Percentiles rank a stretch among this genome's conserved stretches.
Conservation (phyloP, 2,888 invertebrate species). For the Tineola bisselliella region DNA sequence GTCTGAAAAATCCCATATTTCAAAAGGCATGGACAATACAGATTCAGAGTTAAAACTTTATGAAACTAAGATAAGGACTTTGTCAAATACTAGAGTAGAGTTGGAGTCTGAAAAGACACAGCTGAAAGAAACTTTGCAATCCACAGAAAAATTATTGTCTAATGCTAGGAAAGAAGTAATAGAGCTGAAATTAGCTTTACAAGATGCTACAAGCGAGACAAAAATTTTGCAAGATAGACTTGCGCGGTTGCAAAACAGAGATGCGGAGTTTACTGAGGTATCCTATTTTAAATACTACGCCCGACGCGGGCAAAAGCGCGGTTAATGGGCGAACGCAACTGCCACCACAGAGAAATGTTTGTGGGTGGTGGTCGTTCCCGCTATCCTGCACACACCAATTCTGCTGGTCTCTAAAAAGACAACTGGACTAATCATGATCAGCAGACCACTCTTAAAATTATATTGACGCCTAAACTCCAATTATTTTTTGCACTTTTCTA, state of each 20-base stretch:
- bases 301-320: no score
- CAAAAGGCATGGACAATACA: slow-evolving; percentile 32
- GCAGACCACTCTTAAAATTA: no score
- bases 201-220: slow-evolving; percentile 73
- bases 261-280: slow-evolving; percentile 43
- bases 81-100: slow-evolving; percentile 66
- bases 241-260: slow-evolving; percentile 23
- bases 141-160: slow-evolving; percentile 71
- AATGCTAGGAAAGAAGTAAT: slow-evolving; percentile 76
- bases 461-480: no score
- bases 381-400: no score
- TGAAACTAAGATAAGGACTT: slow-evolving; percentile 52
- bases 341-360: no score
- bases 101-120: slow-evolving; percentile 74
- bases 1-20: slow-evolving; percentile 30
- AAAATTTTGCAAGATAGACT: slow-evolving; percentile 60
- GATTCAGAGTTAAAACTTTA: slow-evolving; percentile 55
- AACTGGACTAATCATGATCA: no score
- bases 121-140: slow-evolving; percentile 63
- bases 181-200: slow-evolving; percentile 68
- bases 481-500: neutral
- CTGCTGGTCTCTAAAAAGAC: no score
- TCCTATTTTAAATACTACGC: neutral
- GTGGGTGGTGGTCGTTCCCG: no score
- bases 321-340: no score